Base-by-base conservation (phyloP, 23 tunicate genomes). In the Aplidium turbinatum region DNA sequence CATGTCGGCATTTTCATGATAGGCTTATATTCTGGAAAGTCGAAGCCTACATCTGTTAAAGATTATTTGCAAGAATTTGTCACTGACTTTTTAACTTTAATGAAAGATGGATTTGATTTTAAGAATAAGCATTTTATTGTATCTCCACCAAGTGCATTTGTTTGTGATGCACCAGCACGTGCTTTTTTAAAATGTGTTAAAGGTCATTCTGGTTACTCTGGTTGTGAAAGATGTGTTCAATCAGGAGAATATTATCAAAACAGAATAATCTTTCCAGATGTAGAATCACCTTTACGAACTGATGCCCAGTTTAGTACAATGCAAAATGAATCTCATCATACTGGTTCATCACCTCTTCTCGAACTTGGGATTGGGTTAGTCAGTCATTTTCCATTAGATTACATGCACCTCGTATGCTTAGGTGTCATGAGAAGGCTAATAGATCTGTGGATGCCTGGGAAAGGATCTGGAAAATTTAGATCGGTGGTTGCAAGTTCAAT, bases 361-460 rank as follows among this genome's bases (percentile, higher is more conserved):
- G 3, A 3, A 21, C 13, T 48, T 22, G 55, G 29, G 3, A 20
- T 70, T 28, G 35, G 38, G 7, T 23, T 70, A 38, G 62, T 70
- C 6, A 22, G 33, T 4, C 1, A 24, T 5, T 23, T 70, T 7
- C 35, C 35, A 21, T 35, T 77, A 29, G 82, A 77, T 45, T 77
- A 62, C 68, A 61, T 77, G 82, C 82, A 77, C 45, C 45, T 62
- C 30, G 34, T 62, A n/a, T 77, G 82, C 63, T 63, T 77, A 47
- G 82, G 82, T 36, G 72, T 77, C 7, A 77, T 60, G 55, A 42
- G 68, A 62, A 31, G 72, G 51, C 24, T 77, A 31, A 33, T 77
- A 11, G 7, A 31, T 28, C 29, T 77, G n/a, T 77, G 82, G 82
- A 22, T 46, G 11, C 28, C 24, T 18, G 72, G 82, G 24, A 40